Evolutionary conservation across 2,888 invertebrate species (phyloP).

Genomic region (Bombylius discolor): DNA sequence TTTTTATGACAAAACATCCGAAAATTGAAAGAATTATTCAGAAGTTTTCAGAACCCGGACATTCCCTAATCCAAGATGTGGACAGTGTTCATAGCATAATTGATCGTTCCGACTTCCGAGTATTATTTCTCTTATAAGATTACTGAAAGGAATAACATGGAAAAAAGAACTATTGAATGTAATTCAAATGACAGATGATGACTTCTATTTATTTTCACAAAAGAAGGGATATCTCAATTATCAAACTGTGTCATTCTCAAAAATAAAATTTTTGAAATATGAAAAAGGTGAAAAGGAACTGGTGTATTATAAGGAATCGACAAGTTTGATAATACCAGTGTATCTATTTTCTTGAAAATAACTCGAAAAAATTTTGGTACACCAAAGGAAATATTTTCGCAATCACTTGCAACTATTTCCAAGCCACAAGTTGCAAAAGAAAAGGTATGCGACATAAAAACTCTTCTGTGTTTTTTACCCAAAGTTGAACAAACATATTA

Average conservation of each 20-base stretch:
- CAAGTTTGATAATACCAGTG: too few relatives aligned
- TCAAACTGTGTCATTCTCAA: not conserved
- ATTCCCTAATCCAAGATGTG: not conserved
- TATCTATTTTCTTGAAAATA: too few relatives aligned
- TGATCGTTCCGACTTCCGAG: not conserved
- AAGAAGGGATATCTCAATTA: not conserved
- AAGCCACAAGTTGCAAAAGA: too few relatives aligned
- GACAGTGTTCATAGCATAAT: not conserved
- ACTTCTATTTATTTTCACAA: not conserved
- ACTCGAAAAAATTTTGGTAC: too few relatives aligned
- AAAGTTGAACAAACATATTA: too few relatives aligned
- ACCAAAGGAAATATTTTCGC: too few relatives aligned
- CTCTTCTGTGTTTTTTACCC: too few relatives aligned
- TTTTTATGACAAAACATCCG: not conserved
- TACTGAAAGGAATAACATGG: not conserved
- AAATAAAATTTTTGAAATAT: conserved; percentile 2
- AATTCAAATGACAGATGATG: not conserved
- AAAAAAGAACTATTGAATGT: not conserved
- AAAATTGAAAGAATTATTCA: not conserved
- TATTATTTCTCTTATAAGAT: not conserved
- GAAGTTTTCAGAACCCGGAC: not conserved
- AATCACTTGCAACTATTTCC: too few relatives aligned
- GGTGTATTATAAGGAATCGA: too few relatives aligned
- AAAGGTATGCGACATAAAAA: too few relatives aligned
- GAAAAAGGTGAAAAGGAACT: conserved; percentile 28